Evolutionary conservation across 2,113 vertebrate species (phyloP), one percentile per base, ranked within the genome.

Genomic region (Neolamprologus fasciatus): DNA sequence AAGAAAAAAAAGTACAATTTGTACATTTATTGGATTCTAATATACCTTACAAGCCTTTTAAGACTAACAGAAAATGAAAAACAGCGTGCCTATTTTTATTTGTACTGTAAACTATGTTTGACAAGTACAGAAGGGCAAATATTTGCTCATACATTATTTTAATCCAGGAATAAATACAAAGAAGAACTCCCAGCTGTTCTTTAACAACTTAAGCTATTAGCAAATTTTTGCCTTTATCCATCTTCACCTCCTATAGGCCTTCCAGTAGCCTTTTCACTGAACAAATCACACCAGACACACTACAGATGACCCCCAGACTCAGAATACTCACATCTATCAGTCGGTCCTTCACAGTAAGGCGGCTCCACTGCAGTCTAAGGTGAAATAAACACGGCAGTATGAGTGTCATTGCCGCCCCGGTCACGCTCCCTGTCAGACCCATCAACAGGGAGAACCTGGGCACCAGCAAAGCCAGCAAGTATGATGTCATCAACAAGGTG

Each of bases 381-480:
- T 98, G 96, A 93, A 98, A 96, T 85, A 97, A 91, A 45, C 96
- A 96, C 2, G 96, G 96, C 82, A 98, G 96, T 66, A 97, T 95
- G 82, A 98, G 97, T 26, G 96, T 96, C 96, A 97, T 96, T 82
- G 93, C 92, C 31, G 95, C 90, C 50, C 97, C 95, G 3, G 96
- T 97, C 89, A 97, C 94, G 7, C 96, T 97, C 51, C 97, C 97
- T 23, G 96, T 96, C 92, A 97, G 92, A 57, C 96, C 96, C 97
- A 97, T 97, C 85, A 97, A 21, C 84, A 96, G 92, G 42, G 96
- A 96, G 94, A 97, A 97, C 58, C 95, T 95, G 31, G 96, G 96
- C 81, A 97, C 93, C 40, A 96, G 94, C 85, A 96, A 87, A 53
- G 96, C 95, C 95, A 97, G 94, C 31, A 98, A 83, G 83, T 96